phyloP scores from a whole-genome alignment of 1,140 invertebrate species.

The Coboldia fuscipes region DNA sequence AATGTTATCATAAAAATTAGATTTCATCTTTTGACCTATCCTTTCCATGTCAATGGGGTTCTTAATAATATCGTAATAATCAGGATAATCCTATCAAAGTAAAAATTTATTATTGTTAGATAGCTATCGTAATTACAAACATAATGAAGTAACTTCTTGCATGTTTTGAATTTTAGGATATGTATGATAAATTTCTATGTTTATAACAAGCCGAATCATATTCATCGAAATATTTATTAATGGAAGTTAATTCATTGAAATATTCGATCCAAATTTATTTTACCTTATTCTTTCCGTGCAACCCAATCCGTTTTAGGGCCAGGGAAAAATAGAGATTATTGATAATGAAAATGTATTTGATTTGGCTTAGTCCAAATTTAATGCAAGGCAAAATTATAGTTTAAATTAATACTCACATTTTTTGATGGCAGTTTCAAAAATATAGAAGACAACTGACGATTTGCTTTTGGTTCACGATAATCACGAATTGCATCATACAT shows the following conservation, averaged over 20 bases:
- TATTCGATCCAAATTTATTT: too few relatives aligned
- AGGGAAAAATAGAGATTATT: slow-evolving; percentile 1
- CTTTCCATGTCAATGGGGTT: slow-evolving; percentile 93
- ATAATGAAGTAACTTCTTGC: too few relatives aligned
- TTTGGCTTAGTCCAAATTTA: too few relatives aligned
- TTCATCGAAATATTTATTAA: too few relatives aligned
- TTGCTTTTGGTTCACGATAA: slow-evolving; percentile 67
- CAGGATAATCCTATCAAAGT: slow-evolving; percentile 61
- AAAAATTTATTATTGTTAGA: background rate
- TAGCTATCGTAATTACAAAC: too few relatives aligned
- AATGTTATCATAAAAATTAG: slow-evolving; percentile 54
- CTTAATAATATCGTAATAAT: slow-evolving; percentile 96
- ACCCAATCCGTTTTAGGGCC: background rate
- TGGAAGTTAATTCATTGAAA: too few relatives aligned
- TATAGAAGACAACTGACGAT: slow-evolving; percentile 65
- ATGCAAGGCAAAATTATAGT: background rate
- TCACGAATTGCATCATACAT: slow-evolving; percentile 78
- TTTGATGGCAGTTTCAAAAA: slow-evolving; percentile 91
- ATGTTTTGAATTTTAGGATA: too few relatives aligned
- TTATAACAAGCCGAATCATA: too few relatives aligned
- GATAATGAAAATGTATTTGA: background rate
- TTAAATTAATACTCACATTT: slow-evolving; percentile 28
- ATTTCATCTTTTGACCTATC: slow-evolving; percentile 74
- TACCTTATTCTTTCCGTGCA: slow-evolving; percentile 4
- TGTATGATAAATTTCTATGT: too few relatives aligned